Evolutionary conservation across 2,113 vertebrate genomes (phyloP).

Genomic region (Campylorhamphus procurvoides): DNA sequence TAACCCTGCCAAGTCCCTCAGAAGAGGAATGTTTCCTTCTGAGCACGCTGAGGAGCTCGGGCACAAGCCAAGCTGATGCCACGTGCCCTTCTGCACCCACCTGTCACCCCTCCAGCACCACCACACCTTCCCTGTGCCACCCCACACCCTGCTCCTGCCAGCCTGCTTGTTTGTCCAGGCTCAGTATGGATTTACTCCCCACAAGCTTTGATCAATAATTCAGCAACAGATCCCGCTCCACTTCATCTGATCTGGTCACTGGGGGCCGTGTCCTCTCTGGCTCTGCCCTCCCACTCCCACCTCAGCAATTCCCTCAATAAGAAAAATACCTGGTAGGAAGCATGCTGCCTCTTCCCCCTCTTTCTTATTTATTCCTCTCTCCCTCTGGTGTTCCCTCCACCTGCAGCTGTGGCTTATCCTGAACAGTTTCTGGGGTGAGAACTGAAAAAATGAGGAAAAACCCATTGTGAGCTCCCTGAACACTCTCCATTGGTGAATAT

Average conservation of each 20-base stretch:
- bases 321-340: not conserved
- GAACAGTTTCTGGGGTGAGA: not conserved
- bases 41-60: not conserved
- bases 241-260: not conserved
- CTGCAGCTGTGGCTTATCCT: fast-evolving
- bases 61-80: fast-evolving
- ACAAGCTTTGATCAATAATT: not conserved
- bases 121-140: not conserved
- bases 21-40: not conserved
- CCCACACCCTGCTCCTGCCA: not conserved
- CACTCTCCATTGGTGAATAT: fast-evolving
- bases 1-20: not conserved
- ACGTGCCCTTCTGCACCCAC: not conserved
- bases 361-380: not conserved
- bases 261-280: not conserved
- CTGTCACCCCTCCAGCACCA: not conserved
- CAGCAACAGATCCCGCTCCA: not conserved
- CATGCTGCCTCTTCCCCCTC: not conserved
- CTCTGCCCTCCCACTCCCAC: not conserved
- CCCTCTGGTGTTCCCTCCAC: not conserved
- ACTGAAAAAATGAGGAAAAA: not conserved
- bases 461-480: not conserved
- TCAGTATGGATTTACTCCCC: not conserved
- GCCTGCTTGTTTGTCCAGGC: not conserved
- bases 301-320: not conserved